A percentile compares a stretch with the other conserved stretches of the same genome.
Conservation (phyloP, 2,113 vertebrate species). For the Rhinoderma darwinii region DNA sequence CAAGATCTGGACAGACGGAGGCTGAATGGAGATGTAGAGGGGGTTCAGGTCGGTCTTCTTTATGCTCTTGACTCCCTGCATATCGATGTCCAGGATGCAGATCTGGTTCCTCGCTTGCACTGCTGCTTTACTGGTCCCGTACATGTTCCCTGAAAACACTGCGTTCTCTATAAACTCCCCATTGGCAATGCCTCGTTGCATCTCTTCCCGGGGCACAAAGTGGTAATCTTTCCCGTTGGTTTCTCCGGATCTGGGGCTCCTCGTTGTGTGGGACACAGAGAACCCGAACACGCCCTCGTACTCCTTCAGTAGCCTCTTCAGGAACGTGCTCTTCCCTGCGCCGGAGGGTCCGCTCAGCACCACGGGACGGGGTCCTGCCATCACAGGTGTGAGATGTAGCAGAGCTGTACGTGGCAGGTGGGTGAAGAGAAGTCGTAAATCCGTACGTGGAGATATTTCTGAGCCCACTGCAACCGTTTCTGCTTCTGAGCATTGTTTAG, state of each 20-base stretch:
- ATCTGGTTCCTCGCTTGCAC: slow-evolving; percentile 91
- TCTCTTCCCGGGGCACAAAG: slow-evolving; percentile 86
- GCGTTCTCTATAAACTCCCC: slow-evolving; percentile 92
- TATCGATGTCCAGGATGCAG: slow-evolving; percentile 93
- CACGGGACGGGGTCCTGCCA: slow-evolving; percentile 92
- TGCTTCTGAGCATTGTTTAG: no score
- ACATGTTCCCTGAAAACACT: slow-evolving; percentile 93
- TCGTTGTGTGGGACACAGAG: slow-evolving; percentile 96
- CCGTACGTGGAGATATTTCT: no score
- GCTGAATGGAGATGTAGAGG: slow-evolving; percentile 92
- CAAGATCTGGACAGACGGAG: slow-evolving; percentile 84
- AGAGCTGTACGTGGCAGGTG: no score
- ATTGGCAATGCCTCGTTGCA: slow-evolving; percentile 80
- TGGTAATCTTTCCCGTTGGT: slow-evolving; percentile 95
- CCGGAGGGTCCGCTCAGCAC: slow-evolving; percentile 94
- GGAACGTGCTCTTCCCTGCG: slow-evolving; percentile 93
- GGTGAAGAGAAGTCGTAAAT: no score
- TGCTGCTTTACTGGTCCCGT: slow-evolving; percentile 92
- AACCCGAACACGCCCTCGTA: slow-evolving; percentile 87
- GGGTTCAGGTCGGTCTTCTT: slow-evolving; percentile 88
- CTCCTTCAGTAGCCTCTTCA: slow-evolving; percentile 87
- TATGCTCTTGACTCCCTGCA: slow-evolving; percentile 94
- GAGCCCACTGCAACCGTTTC: no score
- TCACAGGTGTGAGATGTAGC: no score
- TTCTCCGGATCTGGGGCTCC: slow-evolving; percentile 88